Conservation (phyloP, 2,888 invertebrate genomes). For the Flexamia atlantica region DNA sequence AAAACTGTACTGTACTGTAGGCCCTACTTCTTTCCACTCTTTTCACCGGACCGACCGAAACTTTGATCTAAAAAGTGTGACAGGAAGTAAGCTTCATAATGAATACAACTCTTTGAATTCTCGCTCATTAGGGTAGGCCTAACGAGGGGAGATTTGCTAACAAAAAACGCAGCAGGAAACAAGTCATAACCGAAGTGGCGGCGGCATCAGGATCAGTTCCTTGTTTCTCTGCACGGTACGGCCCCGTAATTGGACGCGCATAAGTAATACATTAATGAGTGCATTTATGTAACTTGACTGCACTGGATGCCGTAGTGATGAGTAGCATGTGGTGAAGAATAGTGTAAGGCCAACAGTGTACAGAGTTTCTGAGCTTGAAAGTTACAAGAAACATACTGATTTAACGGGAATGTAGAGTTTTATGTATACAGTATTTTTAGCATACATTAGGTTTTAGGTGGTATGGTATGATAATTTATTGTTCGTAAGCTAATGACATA, state of each 20-base stretch:
- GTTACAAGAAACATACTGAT: too few relatives aligned
- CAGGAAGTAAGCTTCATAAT: not conserved
- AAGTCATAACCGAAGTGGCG: not conserved
- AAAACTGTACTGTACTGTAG: not conserved
- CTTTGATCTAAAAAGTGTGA: not conserved
- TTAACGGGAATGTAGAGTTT: too few relatives aligned
- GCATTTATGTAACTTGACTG: constrained; percentile 26
- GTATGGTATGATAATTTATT: too few relatives aligned
- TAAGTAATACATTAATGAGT: constrained; percentile 32
- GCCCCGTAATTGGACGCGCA: constrained; percentile 35
- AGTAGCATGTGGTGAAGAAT: too few relatives aligned
- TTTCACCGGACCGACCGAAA: not conserved
- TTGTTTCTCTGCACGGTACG: constrained; percentile 26
- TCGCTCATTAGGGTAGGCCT: not conserved
- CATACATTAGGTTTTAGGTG: too few relatives aligned
- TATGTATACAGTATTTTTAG: too few relatives aligned
- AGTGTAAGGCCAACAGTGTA: too few relatives aligned
- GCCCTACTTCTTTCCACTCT: not conserved
- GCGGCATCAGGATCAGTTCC: constrained; percentile 20
- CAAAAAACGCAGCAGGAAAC: not conserved
- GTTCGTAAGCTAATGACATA: too few relatives aligned
- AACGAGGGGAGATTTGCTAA: not conserved
- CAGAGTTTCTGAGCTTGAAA: too few relatives aligned
- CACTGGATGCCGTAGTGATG: too few relatives aligned
- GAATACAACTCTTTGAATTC: not conserved